A percentile compares a stretch with the other conserved stretches of the same genome.
Evolutionary conservation across 2,797 vertebrate genomes (phyloP).

Genomic region (Micropoecilia bifurca): DNA sequence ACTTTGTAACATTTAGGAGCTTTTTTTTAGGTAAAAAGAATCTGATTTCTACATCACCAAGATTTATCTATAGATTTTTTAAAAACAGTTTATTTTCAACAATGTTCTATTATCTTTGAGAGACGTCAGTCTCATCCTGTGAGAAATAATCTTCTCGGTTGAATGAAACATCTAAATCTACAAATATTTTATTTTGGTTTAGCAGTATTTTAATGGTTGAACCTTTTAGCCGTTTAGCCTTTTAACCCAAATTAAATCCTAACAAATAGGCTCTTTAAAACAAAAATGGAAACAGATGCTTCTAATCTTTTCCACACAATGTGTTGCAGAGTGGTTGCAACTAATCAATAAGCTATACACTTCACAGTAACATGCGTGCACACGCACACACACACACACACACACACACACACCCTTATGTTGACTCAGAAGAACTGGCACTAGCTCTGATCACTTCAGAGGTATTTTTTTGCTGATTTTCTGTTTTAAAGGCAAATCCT

Average conservation of each 20-base stretch:
- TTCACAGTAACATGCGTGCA: background rate
- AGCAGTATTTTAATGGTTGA: background rate
- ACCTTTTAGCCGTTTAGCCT: background rate
- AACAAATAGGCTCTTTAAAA: too few species aligned
- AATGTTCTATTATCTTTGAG: background rate
- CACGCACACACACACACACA: constrained; percentile 15
- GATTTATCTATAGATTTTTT: background rate
- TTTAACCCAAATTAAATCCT: background rate
- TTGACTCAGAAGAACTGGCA: constrained; percentile 41
- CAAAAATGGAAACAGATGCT: background rate
- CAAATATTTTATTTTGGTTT: background rate
- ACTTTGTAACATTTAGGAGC: too few species aligned
- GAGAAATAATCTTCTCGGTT: background rate
- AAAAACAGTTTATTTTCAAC: background rate
- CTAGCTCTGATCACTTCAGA: constrained; percentile 16
- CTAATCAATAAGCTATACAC: background rate
- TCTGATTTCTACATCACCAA: background rate
- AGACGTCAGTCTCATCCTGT: background rate
- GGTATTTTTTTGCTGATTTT: constrained; percentile 45
- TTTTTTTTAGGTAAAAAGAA: background rate
- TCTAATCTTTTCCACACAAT: background rate
- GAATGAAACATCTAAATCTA: background rate
- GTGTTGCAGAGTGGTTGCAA: background rate
- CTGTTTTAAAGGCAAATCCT: constrained; percentile 37
- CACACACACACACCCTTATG: constrained; percentile 3